Conservation (phyloP, 2,888 invertebrate genomes). For the Spatulosminthurus flaviceps region DNA sequence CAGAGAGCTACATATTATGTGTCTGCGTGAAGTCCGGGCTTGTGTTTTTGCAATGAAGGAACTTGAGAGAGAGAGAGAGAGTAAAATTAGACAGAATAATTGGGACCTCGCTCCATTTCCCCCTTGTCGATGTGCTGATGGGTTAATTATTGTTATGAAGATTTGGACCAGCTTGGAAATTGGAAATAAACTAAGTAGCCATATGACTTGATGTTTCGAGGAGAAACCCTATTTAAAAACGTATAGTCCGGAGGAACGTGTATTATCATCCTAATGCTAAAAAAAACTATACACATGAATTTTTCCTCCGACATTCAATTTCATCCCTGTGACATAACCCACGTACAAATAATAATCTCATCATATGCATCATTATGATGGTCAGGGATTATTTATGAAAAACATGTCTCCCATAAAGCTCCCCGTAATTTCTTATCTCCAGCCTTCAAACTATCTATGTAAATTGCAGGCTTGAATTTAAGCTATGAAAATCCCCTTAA, state of each 20-base stretch:
- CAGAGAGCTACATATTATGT: neutral
- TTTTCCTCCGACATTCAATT: too few species aligned
- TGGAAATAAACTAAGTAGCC: neutral
- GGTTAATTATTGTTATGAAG: conserved; percentile 26
- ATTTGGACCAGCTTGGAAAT: neutral
- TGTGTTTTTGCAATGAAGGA: neutral
- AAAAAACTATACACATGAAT: too few species aligned
- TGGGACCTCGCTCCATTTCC: conserved; percentile 16
- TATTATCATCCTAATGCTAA: too few species aligned
- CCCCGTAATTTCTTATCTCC: too few species aligned
- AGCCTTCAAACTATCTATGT: too few species aligned
- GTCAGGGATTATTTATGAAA: too few species aligned
- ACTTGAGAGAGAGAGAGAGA: neutral
- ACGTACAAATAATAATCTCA: too few species aligned
- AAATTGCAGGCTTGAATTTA: too few species aligned
- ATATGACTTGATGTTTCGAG: neutral
- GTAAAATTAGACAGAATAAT: conserved; percentile 23
- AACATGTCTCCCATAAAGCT: too few species aligned
- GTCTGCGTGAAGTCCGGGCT: neutral
- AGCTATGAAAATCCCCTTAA: too few species aligned
- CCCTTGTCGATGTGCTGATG: conserved; percentile 19
- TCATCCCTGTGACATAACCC: too few species aligned
- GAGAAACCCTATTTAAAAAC: neutral
- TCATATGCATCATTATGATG: too few species aligned
- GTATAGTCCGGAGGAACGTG: neutral